phyloP scores from a whole-genome alignment of 2,113 vertebrate species.

The Anthoscopus minutus region DNA sequence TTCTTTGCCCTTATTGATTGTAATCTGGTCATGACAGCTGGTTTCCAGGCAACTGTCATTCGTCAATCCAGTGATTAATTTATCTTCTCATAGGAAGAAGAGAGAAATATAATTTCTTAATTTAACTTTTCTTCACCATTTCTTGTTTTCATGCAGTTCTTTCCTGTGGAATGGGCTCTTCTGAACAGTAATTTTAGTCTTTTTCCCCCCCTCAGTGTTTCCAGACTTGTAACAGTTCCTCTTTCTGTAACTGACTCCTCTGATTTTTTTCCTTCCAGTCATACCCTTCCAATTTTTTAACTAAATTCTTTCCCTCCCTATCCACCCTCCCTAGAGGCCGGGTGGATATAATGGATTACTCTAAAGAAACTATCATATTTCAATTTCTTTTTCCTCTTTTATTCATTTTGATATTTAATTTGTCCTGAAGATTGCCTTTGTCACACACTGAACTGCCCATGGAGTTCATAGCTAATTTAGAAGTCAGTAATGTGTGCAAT shows the following conservation, averaged over 20 bases:
- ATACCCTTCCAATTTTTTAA: neutral
- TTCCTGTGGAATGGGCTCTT: rapidly evolving
- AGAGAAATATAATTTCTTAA: neutral
- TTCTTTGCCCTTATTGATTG: neutral
- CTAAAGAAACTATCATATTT: neutral
- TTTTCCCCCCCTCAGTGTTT: neutral
- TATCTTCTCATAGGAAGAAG: neutral
- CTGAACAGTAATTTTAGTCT: neutral
- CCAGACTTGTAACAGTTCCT: neutral
- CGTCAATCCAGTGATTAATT: constrained; percentile 1
- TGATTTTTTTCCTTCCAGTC: neutral
- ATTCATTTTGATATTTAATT: neutral
- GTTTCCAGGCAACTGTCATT: constrained; percentile 9
- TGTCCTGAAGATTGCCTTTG: neutral
- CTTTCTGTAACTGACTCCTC: neutral
- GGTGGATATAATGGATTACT: neutral
- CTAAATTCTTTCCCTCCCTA: neutral
- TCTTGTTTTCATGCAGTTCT: neutral
- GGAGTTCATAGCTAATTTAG: constrained; percentile 10
- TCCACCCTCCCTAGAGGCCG: too few species aligned
- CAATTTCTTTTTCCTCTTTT: neutral
- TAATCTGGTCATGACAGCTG: neutral
- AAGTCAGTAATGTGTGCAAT: neutral
- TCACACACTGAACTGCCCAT: neutral
- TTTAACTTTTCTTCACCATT: neutral